Conservation (phyloP, 1,140 invertebrate genomes). For the Cecropterus lyciades region DNA sequence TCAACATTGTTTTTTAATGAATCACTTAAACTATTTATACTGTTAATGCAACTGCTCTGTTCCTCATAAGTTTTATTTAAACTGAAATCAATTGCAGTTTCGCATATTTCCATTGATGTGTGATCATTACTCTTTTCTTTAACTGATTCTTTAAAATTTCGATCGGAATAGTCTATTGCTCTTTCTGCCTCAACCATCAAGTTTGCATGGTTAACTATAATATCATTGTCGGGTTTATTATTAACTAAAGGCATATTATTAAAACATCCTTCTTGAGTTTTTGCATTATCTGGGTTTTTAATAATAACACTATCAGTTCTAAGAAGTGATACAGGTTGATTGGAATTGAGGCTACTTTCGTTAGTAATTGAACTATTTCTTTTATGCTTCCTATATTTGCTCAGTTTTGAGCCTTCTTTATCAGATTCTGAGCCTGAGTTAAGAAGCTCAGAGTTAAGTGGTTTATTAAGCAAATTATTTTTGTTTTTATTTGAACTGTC, state of each 20-base stretch:
- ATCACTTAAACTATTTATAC: no score
- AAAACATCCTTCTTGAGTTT: conserved; percentile 43
- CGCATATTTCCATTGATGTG: conserved; percentile 10
- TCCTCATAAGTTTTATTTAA: conserved; percentile 22
- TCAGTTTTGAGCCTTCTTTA: conserved; percentile 68
- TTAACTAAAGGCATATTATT: conserved; percentile 12
- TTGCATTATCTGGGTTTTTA: conserved; percentile 75
- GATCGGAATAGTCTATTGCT: conserved; percentile 1
- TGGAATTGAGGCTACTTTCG: conserved; percentile 40
- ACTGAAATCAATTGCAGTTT: conserved; percentile 68
- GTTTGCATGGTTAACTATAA: neutral
- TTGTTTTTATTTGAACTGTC: conserved; percentile 32
- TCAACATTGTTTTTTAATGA: conserved; percentile 40
- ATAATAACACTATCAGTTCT: conserved; percentile 78
- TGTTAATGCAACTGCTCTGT: no score
- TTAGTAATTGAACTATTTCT: conserved; percentile 41
- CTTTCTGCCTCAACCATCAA: neutral
- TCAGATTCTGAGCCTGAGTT: conserved; percentile 43
- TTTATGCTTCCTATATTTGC: conserved; percentile 75
- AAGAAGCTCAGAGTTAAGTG: conserved; percentile 1
- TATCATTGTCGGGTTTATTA: conserved; percentile 9
- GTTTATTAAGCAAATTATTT: conserved; percentile 19
- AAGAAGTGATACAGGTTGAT: conserved; percentile 39
- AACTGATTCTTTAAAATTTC: neutral
- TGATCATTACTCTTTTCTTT: neutral